Base-by-base conservation (phyloP, 35 echinoderm and acorn worm genomes). In the Acanthaster planci region DNA sequence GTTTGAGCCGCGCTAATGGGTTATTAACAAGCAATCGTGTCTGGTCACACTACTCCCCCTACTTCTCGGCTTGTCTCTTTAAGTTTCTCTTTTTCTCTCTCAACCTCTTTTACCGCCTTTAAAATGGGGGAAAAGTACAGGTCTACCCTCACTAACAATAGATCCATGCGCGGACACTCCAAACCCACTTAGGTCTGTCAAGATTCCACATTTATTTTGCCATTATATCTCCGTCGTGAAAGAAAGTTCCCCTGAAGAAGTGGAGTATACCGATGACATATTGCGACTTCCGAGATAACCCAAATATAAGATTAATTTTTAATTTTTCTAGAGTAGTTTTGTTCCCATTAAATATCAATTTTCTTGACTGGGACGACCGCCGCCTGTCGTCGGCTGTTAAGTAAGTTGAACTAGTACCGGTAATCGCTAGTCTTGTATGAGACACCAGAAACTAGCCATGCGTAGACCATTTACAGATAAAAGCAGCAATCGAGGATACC, bases 291-390 rank as follows among this genome's bases (percentile, higher is more conserved):
- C 26, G 64, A 30, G 64, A 72, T 72, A 34, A 72, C 64, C 64
- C 64, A 72, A 72, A 72, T 72, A 72, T 29, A 34, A 72, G 23
- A 72, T 72, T 72, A 72, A 72, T 72, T 72, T 72, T 72, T 72
- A 72, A 72, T 72, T 72, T 72, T 2, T 26, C 22, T 26, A 26
- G 34, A 72, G 64, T 72, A 30, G 34, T 72, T 72, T 34, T 1
- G 64, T 34, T 30, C 64, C 14, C 64, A 34, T 72, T 72, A 14
- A 14, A 72, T 72, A 72, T 72, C 64, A 72, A 72, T 72, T 72
- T 72, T 31, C 64, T 27, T 72, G 34, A 19, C 64, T 26, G 64
- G 34, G 34, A 29, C 64, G 64, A 14, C 64, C 34, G 64, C 34
- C 30, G 64, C 34, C 10, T 31, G 30, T n/a, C n/a, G n/a, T n/a